Conservation (phyloP, 1,140 invertebrate genomes). For the Bilobella aurantiaca region DNA sequence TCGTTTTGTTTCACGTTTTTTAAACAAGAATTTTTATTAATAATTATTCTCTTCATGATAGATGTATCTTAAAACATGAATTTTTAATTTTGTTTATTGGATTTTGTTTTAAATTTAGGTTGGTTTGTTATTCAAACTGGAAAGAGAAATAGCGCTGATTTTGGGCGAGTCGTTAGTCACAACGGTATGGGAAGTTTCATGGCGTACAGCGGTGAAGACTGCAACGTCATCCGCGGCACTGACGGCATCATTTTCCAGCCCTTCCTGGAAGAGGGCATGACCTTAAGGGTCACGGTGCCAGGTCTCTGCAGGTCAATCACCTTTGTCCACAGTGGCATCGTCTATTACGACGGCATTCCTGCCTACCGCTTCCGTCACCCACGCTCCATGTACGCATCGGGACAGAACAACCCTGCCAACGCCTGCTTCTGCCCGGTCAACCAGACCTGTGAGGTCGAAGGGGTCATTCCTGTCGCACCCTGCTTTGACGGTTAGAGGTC, state of each 20-base stretch:
- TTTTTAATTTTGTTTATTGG: no score
- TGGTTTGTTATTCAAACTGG: constrained; percentile 29
- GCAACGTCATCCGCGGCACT: constrained; percentile 15
- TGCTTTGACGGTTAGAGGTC: constrained; percentile 8
- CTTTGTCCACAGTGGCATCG: neutral
- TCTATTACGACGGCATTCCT: constrained; percentile 1
- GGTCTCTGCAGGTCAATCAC: neutral
- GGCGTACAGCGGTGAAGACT: constrained; percentile 18
- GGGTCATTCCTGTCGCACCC: neutral
- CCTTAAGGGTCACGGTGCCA: neutral
- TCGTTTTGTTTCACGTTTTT: neutral
- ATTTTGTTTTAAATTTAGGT: no score
- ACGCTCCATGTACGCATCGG: neutral
- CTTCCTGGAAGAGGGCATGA: neutral
- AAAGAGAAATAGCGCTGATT: neutral
- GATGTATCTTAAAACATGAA: no score
- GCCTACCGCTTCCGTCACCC: constrained; percentile 1
- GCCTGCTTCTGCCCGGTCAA: constrained; percentile 9
- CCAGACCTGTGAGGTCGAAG: neutral
- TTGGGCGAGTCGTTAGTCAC: neutral
- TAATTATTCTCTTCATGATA: neutral
- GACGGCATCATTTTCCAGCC: constrained; percentile 12
- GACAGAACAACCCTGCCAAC: neutral
- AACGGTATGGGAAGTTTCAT: neutral
- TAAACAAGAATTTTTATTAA: neutral